phyloP scores from a whole-genome alignment of 2,888 invertebrate species.

The Graphium colonna region DNA sequence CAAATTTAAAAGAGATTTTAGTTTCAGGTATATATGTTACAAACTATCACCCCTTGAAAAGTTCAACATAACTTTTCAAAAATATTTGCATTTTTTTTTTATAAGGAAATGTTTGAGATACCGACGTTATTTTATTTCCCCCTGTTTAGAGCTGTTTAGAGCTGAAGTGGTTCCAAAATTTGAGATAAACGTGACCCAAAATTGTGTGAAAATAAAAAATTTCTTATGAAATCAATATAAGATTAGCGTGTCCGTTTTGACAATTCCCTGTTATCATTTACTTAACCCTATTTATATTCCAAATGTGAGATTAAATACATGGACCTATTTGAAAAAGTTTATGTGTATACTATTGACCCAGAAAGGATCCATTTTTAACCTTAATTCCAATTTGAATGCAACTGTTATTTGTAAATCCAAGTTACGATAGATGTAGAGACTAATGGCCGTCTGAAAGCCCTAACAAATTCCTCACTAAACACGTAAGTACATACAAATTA shows the following conservation, averaged over 20 bases:
- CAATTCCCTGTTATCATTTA: slow-evolving; percentile 1
- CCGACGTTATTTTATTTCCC: too few species aligned
- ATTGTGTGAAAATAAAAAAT: too few species aligned
- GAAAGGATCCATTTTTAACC: background rate
- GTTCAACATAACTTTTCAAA: too few species aligned
- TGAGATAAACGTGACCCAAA: too few species aligned
- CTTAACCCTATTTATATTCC: background rate
- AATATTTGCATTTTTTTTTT: too few species aligned
- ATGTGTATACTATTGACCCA: background rate
- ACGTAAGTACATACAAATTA: slow-evolving; percentile 24
- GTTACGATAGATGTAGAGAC: slow-evolving; percentile 1
- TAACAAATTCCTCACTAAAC: slow-evolving; percentile 27
- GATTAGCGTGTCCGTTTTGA: too few species aligned
- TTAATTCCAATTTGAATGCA: background rate
- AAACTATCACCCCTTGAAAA: slow-evolving; percentile 10
- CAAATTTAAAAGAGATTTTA: slow-evolving; percentile 13
- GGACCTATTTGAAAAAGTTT: background rate
- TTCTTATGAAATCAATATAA: too few species aligned
- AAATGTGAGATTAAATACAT: background rate
- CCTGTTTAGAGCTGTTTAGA: too few species aligned
- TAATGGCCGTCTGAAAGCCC: slow-evolving; percentile 31
- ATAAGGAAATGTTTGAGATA: too few species aligned
- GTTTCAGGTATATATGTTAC: slow-evolving; percentile 15
- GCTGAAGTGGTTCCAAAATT: too few species aligned
- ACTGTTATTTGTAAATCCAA: background rate